These are phyloP conservation scores for Neoarius graeffei DNA, from an alignment of 2,113 vertebrate genomes.

Conservation along the genomic window DNA sequence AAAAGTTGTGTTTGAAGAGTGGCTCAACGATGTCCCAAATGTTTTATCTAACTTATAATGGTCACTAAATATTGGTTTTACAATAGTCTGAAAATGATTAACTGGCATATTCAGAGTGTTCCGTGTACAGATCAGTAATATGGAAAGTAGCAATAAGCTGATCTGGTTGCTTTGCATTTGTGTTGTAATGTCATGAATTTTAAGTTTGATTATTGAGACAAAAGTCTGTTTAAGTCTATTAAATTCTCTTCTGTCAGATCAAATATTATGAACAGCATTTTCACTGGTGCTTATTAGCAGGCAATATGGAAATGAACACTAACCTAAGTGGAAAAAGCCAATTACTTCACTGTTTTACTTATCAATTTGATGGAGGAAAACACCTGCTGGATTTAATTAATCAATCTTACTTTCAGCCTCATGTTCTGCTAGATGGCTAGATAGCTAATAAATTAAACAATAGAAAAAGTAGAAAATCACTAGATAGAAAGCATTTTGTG, in stretches of 20 bases:
- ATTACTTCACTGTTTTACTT: constrained; percentile 7
- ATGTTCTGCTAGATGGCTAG: not conserved
- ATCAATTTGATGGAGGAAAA: constrained; percentile 10
- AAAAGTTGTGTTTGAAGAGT: not conserved
- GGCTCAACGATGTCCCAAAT: not conserved
- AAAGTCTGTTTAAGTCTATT: not conserved
- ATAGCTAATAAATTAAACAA: constrained; percentile 12
- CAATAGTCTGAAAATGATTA: not conserved
- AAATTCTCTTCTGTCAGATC: not conserved
- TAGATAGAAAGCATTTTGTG: not conserved
- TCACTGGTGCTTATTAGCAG: not conserved
- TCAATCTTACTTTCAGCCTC: not conserved
- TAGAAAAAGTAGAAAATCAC: not conserved
- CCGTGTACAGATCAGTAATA: not conserved
- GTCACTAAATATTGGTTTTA: not conserved
- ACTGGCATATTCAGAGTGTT: not conserved
- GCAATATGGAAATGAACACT: constrained; percentile 6
- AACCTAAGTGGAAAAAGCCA: constrained; percentile 18
- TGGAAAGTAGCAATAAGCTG: not conserved
- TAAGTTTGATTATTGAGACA: not conserved
- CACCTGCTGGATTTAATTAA: constrained; percentile 23
- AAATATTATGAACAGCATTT: not conserved
- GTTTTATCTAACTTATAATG: not conserved
- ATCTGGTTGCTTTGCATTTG: not conserved
- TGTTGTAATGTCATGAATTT: not conserved